Conservation (phyloP, 2,797 vertebrate genomes). For the Dipus sagitta region DNA sequence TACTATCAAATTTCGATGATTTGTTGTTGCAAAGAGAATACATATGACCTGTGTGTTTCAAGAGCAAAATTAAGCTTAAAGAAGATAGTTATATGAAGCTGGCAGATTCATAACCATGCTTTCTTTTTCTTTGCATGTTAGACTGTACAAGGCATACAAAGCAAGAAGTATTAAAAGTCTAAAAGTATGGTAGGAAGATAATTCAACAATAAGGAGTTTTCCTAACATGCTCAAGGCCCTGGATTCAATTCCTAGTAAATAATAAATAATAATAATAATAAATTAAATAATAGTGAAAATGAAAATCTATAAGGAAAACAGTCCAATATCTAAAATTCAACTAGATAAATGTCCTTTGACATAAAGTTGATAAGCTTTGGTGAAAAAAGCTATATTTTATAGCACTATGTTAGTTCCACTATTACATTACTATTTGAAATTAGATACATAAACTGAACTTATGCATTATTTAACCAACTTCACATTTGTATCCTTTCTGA, state of each 20-base stretch:
- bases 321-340: background rate
- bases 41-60: background rate
- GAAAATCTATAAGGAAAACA: conserved; percentile 15
- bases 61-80: conserved; percentile 10
- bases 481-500: background rate
- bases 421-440: conserved; percentile 9
- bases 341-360: background rate
- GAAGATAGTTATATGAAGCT: background rate
- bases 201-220: background rate
- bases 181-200: too few relatives aligned
- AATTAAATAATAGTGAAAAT: background rate
- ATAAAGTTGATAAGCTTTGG: background rate
- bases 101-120: background rate
- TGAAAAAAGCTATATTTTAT: background rate
- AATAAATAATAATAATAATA: background rate
- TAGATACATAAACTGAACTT: conserved; percentile 36
- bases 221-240: background rate
- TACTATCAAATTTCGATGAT: background rate
- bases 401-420: background rate
- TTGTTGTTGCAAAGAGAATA: background rate
- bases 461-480: background rate
- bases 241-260: background rate
- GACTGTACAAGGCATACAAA: background rate
- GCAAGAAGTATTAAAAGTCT: background rate
- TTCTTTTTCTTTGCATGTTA: background rate